Evolutionary conservation across 2,888 invertebrate genomes (phyloP), one percentile per base, ranked within the genome.

Genomic region (Acronicta aceris): DNA sequence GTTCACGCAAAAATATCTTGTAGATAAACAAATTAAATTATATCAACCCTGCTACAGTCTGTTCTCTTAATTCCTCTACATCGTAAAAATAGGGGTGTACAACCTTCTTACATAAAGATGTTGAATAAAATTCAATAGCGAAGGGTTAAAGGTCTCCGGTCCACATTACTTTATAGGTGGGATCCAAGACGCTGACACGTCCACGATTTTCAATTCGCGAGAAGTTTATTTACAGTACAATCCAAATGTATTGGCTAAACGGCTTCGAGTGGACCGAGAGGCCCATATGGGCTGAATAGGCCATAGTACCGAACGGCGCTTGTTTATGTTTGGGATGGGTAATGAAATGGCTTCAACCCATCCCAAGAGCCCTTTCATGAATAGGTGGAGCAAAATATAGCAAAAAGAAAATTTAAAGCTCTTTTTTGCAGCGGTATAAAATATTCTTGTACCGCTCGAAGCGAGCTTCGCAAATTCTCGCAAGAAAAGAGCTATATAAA

Each of bases 121-220:
- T 74, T 60, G 53, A 65, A 61, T 61, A 46, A 69, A 74, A 72
- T 74, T 72, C 60, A 59, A 60, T 65, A 53, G 74, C 40, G 5
- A 53, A 64, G 65, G 71, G 70, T 53, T 47, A 46, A 68, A 50
- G 60, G 64, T 53, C 50, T 33, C 2, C 41, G 54, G 48, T 59
- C 38, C 43, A 56, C 33, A 58, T 64, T 60, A 64, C 58, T 64
- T 60, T 65, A 53, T 53, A 69, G 70, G 58, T 64, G 13, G 36
- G 42, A 58, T 43, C 27, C 51, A 47, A 56, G 17, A 15, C 33
- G 47, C 30, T 61, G 54, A 61, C 62, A 72, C 42, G 33, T 59
- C 45, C 40, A 53, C 53, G 36, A 53, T 58, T 66, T 65, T 65
- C 48, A 40, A 69, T 65, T 61, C 50, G 36, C 33, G 25, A 50